Evolutionary conservation across 2,797 vertebrate genomes (phyloP), one percentile per base, ranked within the genome.

Genomic region (Antennarius maculatus): DNA sequence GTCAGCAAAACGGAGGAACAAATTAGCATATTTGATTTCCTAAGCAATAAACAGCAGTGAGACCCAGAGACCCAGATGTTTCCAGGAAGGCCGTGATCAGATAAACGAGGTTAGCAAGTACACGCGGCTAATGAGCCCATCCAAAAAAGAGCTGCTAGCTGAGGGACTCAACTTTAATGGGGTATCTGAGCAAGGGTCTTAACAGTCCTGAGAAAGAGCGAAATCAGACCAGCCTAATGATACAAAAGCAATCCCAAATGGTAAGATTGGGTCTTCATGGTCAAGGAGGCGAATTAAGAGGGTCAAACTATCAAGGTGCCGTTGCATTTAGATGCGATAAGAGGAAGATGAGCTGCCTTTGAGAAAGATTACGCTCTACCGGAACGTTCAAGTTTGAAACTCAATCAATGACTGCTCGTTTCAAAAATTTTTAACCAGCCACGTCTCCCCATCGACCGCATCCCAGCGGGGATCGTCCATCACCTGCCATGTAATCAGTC

Each of bases 1-100:
- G 49, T 56, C 37, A 23, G 43, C 66, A 66, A 61, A 52, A 56
- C 39, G 51, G 39, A 23, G 42, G 43, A 48, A 53, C 28, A 57
- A 45, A 70, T 73, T 48, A 58, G 18, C 51, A 55, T 48, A 4
- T 47, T 41, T 51, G 34, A 13, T 46, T 58, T 57, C 16, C 37
- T 2, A 50, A 58, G n/a, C 39, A 39, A 39, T 17, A 64, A 47
- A 34, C 31, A 34, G 6, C 12, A 41, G 3, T 41, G 64, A 47
- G 54, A 49, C 14, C 31, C 28, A 39, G n/a, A 31, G 27, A 51
- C 0, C 1, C 16, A 42, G 55, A 47, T 61, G 45, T 23, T 46
- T 6, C 58, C 14, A 4, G 51, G 5, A 27, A n/a, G 27, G 55
- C 11, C 27, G 8, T 0, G 12, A 28, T 54, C 43, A 16, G 34